These are phyloP conservation scores for Nannoperca australis DNA, from an alignment of 2,797 vertebrate genomes.

Conservation along the genomic window DNA sequence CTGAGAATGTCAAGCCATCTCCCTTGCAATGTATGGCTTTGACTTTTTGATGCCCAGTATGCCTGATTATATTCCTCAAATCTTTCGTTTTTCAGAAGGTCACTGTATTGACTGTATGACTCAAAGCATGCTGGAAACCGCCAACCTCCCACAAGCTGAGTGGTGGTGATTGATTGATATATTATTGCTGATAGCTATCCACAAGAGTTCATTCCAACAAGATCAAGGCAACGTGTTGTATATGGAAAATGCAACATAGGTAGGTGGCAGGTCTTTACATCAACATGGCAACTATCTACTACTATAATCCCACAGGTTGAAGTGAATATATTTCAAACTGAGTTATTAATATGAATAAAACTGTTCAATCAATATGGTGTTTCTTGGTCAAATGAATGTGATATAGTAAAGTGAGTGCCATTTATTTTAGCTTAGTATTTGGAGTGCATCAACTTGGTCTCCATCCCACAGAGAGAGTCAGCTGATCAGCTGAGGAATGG, in stretches of 20 bases:
- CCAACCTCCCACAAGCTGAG: conserved; percentile 54
- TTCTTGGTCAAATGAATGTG: conserved; percentile 8
- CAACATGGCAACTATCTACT: neutral
- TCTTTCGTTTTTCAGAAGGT: conserved; percentile 74
- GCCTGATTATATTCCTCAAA: conserved; percentile 50
- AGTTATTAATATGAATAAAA: conserved; percentile 8
- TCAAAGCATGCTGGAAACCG: conserved; percentile 46
- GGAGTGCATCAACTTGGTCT: conserved; percentile 24
- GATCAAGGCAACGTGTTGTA: conserved; percentile 19
- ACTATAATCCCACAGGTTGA: neutral
- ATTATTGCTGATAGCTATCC: conserved; percentile 41
- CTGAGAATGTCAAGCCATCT: conserved; percentile 43
- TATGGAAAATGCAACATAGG: conserved; percentile 5
- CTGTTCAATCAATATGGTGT: conserved; percentile 8
- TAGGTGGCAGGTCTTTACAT: conserved; percentile 8
- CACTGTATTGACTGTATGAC: conserved; percentile 65
- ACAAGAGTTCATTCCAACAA: conserved; percentile 16
- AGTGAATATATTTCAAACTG: conserved; percentile 4
- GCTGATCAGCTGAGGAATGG: conserved; percentile 58
- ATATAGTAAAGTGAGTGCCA: conserved; percentile 12
- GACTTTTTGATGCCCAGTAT: conserved; percentile 41
- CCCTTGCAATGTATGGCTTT: conserved; percentile 32
- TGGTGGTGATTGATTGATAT: conserved; percentile 68
- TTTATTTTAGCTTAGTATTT: conserved; percentile 32
- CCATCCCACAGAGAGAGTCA: conserved; percentile 31